A percentile compares a stretch with the other conserved stretches of the same genome.
phyloP scores from a whole-genome alignment of 2,113 vertebrate species.

The Grus americana region DNA sequence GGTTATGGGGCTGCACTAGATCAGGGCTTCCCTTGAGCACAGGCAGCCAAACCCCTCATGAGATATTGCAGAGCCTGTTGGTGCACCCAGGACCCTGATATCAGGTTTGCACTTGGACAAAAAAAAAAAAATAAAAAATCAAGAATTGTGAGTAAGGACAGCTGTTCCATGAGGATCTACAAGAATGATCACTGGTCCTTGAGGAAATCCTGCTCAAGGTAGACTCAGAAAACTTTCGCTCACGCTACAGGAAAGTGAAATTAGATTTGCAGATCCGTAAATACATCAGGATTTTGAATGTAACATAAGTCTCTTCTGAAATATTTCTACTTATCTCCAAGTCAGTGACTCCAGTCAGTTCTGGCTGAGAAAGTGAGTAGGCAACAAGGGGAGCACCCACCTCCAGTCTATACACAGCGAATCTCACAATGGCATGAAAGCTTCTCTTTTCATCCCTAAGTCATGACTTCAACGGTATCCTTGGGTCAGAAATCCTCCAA shows the following conservation, averaged over 20 bases:
- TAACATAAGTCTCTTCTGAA: background rate
- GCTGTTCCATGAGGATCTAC: background rate
- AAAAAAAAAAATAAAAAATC: background rate
- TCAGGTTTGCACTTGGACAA: background rate
- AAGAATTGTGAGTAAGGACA: background rate
- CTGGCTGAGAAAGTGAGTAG: background rate
- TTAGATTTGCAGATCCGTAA: background rate
- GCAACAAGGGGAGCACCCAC: background rate
- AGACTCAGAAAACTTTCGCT: background rate
- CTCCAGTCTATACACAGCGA: background rate
- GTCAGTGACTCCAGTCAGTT: background rate
- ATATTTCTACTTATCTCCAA: background rate
- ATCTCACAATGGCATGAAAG: background rate
- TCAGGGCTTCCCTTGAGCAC: background rate
- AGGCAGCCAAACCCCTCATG: background rate
- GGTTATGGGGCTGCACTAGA: fast-evolving
- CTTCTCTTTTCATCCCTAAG: background rate
- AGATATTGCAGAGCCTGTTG: background rate
- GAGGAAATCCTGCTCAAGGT: background rate
- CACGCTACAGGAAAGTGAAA: background rate
- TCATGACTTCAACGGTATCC: background rate
- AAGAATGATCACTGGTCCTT: background rate
- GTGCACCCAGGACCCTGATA: background rate
- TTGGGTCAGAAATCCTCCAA: background rate
- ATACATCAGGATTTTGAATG: background rate